phyloP scores from a whole-genome alignment of 2,797 vertebrate species.

The Rhinogobio ventralis region DNA sequence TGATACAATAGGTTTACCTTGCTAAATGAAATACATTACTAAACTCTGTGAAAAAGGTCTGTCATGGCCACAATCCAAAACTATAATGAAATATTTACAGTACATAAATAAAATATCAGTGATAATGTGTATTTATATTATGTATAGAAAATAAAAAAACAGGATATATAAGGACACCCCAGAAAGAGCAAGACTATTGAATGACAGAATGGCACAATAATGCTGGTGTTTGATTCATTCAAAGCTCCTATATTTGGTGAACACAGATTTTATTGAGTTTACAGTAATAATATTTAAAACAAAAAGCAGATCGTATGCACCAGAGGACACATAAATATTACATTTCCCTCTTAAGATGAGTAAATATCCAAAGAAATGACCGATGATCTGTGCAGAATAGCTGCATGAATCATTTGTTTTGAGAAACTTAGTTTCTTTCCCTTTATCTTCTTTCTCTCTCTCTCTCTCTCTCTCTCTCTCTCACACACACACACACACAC shows the following conservation, averaged over 20 bases:
- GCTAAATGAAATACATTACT: not conserved
- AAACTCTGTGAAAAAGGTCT: not conserved
- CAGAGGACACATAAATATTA: conserved; percentile 17
- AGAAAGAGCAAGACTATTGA: not conserved
- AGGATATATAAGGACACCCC: not conserved
- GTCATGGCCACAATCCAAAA: not conserved
- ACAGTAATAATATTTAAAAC: conserved; percentile 22
- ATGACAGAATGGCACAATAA: not conserved
- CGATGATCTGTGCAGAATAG: conserved; percentile 7
- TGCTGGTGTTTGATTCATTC: not conserved
- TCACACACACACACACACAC: not conserved
- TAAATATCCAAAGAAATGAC: conserved; percentile 17
- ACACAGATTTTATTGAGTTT: conserved; percentile 24
- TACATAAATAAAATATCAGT: conserved; percentile 12
- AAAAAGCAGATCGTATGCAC: not conserved
- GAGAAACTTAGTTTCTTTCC: conserved; percentile 29
- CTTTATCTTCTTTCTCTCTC: conserved; percentile 5
- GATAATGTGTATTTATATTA: conserved; percentile 3
- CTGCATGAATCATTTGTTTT: conserved; percentile 33
- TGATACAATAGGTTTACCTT: not conserved
- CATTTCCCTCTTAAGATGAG: conserved; percentile 1
- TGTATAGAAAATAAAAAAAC: not conserved
- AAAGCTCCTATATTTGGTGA: not conserved
- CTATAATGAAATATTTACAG: conserved; percentile 18
- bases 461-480: not conserved